Base-by-base conservation (phyloP, 64 coral and sea anemone genomes). In the Exaiptasia diaphana region DNA sequence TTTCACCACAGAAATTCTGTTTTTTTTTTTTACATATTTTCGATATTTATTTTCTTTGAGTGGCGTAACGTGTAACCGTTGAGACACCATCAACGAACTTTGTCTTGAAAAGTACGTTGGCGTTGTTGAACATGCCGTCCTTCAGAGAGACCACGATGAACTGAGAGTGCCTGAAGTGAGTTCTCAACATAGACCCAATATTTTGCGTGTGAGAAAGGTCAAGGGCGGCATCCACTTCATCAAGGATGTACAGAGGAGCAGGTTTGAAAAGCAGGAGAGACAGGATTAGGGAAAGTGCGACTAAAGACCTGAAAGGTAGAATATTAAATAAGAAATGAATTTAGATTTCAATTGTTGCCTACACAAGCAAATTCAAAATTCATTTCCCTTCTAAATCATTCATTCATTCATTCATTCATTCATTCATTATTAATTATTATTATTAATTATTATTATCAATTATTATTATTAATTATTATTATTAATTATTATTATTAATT, bases 71-170 rank as follows among this genome's bases (percentile, higher is more conserved):
- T 38, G 93, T 91, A 15, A 97, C 93, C 2, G 93, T 97, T 18
- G 93, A 97, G 23, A 97, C 89, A 12, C 93, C 93, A 85, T 97
- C 93, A 4, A 97, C 89, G 71, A 97, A 97, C 61, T 91, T 97
- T 1, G 93, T 97, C 50, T 97, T 97, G 72, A 97, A 97, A 13
- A 97, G 88, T 3, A 97, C 93, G 33, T 97, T 97, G 14, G 93
- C 93, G 54, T 97, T 97, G 79, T 97, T 97, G 40, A 97, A 97
- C 93, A 97, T 97, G 14, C 93, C 93, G 55, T 97, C 93, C 28
- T 97, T 97, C 12, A 97, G 78, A 1, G 93, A 97, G 37, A 97
- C 93, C 5, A 97, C 93, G 22, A 97, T 97, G 53, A 97, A 97
- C 88, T 97, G 93, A 5, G 93, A 97, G 37, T 97, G 93, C 32